Conservation (phyloP, 2,888 invertebrate genomes). For the Drosophila paranaensis region DNA sequence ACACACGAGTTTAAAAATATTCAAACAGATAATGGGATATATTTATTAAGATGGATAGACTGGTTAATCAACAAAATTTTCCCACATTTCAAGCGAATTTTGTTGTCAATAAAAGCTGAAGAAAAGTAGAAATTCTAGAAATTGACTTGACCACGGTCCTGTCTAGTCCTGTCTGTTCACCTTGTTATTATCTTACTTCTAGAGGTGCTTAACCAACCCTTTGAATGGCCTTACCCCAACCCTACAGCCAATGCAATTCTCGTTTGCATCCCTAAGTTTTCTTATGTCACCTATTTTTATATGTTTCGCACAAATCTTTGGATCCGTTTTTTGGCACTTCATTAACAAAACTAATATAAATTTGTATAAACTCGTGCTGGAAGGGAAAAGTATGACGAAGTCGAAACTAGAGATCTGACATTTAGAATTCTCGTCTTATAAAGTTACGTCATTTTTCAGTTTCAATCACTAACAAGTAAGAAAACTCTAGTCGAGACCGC, state of each 20-base stretch:
- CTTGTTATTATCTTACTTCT: background rate
- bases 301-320: background rate
- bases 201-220: constrained; percentile 54
- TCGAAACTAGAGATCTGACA: too few species aligned
- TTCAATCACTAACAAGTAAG: too few species aligned
- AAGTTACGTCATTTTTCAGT: too few species aligned
- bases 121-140: constrained; percentile 33
- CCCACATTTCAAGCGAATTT: constrained; percentile 51
- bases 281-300: background rate
- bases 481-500: too few species aligned
- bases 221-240: too few species aligned
- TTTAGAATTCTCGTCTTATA: too few species aligned
- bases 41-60: constrained; percentile 29
- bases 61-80: constrained; percentile 66
- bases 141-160: constrained; percentile 41
- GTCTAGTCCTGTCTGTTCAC: constrained; percentile 1
- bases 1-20: constrained; percentile 51
- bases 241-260: background rate
- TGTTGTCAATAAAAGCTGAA: constrained; percentile 46
- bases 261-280: background rate
- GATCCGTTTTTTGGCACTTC: background rate
- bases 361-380: background rate
- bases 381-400: too few species aligned
- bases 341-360: background rate
- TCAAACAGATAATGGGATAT: background rate